phyloP scores from a whole-genome alignment of 2,113 vertebrate species.

The Syngnathoides biaculeatus region DNA sequence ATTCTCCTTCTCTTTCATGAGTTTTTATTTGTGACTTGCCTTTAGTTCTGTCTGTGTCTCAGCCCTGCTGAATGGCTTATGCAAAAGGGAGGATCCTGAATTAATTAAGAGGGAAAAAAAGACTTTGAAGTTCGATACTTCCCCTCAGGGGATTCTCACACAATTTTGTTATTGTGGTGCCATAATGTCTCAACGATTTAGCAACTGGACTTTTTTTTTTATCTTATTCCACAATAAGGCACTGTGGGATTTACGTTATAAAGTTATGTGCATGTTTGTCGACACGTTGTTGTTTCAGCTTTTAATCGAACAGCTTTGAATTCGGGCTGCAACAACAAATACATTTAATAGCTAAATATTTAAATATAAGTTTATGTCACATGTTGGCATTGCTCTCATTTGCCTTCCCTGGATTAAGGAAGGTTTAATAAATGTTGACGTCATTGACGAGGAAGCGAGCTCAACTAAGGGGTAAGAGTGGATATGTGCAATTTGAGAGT shows the following conservation, averaged over 20 bases:
- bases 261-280: neutral
- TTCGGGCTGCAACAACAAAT: too few species aligned
- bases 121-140: slow-evolving; percentile 56
- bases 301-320: slow-evolving; percentile 12
- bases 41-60: slow-evolving; percentile 30
- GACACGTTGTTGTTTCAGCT: neutral
- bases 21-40: slow-evolving; percentile 40
- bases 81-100: slow-evolving; percentile 30
- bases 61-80: slow-evolving; percentile 24
- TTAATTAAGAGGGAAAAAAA: slow-evolving; percentile 50
- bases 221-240: slow-evolving; percentile 18
- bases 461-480: too few species aligned
- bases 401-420: too few species aligned
- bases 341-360: too few species aligned
- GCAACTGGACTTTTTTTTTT: slow-evolving; percentile 18
- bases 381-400: too few species aligned
- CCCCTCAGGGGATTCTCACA: slow-evolving; percentile 25
- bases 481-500: too few species aligned
- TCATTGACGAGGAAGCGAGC: too few species aligned
- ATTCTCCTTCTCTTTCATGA: slow-evolving; percentile 34
- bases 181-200: slow-evolving; percentile 10
- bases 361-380: too few species aligned
- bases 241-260: neutral
- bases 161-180: slow-evolving; percentile 29
- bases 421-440: too few species aligned